A percentile compares a stretch with the other conserved stretches of the same genome.
phyloP scores from a whole-genome alignment of 2,113 vertebrate genomes.

The Neomonachus schauinslandi region DNA sequence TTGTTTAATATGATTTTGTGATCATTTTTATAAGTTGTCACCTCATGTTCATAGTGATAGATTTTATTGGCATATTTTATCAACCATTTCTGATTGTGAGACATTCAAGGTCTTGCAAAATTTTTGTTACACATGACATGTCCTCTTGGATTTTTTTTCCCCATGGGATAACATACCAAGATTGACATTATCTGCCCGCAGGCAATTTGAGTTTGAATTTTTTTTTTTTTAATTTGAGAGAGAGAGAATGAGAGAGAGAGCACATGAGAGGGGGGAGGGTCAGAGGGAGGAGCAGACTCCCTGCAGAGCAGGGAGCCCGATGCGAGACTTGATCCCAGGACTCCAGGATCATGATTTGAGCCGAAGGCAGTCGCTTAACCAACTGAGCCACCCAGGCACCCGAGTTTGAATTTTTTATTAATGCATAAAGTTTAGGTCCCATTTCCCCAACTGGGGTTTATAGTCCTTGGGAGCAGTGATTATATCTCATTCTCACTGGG shows the following conservation, averaged over 20 bases:
- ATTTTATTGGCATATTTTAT: not conserved
- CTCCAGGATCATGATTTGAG: too few relatives aligned
- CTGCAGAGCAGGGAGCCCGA: too few relatives aligned
- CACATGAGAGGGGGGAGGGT: too few relatives aligned
- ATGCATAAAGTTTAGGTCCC: not conserved
- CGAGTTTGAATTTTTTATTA: not conserved
- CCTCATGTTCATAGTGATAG: not conserved
- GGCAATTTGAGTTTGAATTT: not conserved
- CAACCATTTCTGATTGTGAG: not conserved
- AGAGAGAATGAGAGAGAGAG: too few relatives aligned
- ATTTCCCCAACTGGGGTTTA: not conserved
- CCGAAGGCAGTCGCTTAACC: too few relatives aligned
- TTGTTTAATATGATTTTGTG: constrained; percentile 13
- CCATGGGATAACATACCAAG: not conserved
- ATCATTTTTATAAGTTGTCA: not conserved
- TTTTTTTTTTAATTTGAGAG: not conserved
- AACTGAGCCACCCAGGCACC: too few relatives aligned
- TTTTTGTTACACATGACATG: not conserved
- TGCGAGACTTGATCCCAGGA: too few relatives aligned
- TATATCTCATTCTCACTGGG: not conserved
- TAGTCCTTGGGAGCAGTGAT: not conserved
- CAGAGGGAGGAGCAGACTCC: too few relatives aligned
- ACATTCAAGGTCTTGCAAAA: not conserved
- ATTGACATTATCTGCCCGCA: not conserved
- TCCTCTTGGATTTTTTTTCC: not conserved